A percentile compares a stretch with the other conserved stretches of the same genome.
These are phyloP conservation scores for Dipodomys ordii DNA, from an alignment of 2,113 vertebrate species.

Conservation along the genomic window DNA sequence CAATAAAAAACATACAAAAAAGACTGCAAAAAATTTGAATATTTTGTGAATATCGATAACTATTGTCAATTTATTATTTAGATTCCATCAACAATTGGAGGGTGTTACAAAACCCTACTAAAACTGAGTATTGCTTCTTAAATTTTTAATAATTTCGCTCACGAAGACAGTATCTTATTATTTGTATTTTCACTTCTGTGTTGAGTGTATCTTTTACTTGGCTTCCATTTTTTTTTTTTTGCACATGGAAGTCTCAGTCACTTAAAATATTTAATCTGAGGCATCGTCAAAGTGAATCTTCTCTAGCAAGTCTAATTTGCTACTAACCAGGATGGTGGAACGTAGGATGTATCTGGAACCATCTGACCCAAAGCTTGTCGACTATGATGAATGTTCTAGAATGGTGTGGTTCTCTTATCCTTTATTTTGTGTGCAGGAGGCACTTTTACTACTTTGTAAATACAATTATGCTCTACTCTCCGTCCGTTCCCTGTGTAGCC, in stretches of 20 bases:
- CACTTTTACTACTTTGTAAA: not conserved
- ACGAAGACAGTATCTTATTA: not conserved
- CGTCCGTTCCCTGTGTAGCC: not conserved
- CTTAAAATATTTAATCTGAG: not conserved
- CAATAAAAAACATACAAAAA: too few relatives aligned
- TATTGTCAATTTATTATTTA: constrained; percentile 14
- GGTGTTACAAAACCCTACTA: not conserved
- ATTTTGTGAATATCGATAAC: not conserved
- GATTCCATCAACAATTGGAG: not conserved
- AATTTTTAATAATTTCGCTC: not conserved
- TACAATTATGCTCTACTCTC: not conserved
- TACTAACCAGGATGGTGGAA: not conserved
- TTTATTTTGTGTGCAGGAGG: not conserved
- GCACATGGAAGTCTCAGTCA: not conserved
- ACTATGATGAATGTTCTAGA: not conserved
- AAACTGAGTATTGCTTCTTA: not conserved
- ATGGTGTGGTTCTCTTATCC: not conserved
- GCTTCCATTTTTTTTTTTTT: not conserved
- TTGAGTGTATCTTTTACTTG: not conserved
- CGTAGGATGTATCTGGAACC: not conserved
- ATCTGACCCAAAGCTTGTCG: not conserved
- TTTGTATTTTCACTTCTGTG: not conserved
- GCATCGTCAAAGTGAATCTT: not conserved
- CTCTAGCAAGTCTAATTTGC: not conserved
- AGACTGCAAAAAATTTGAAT: not conserved